Evolutionary conservation across 2,888 invertebrate species (phyloP), one percentile per base, ranked within the genome.

Genomic region (Gortyna flavago): DNA sequence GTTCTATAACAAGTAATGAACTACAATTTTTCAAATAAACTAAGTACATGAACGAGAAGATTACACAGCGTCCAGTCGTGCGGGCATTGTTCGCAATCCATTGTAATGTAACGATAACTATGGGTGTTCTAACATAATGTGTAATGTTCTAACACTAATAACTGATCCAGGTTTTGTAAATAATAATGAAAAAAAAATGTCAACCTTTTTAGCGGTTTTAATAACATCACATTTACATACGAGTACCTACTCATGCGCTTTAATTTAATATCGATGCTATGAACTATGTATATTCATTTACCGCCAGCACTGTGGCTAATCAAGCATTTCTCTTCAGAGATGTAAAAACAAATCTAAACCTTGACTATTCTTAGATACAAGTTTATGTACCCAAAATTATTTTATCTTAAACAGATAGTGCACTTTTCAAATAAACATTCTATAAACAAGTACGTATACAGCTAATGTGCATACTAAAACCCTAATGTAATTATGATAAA

Each of bases 51-150:
- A 67, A 71, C 72, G 44, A 77, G 81, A 76, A 78, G 81, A 87
- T 89, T 83, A 83, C 51, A 81, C 70, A 73, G 74, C 73, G 66
- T 74, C 75, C 69, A 83, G 62, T 73, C n/a, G 75, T n/a, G 71
- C 73, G 65, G n/a, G 75, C 79, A 89, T 89, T 89, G 89, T 89
- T 87, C 83, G 66, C 51, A 21, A 29, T 41, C 87, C 72, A 89
- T 89, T 89, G 90, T 88, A 80, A 83, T 70, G 88, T 83, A 86
- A 87, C 77, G 21, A 77, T 80, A 86, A 81, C 75, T 69, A 84
- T 70, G 73, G 75, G 62, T 72, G 66, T 48, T 72, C 51, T 75
- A 61, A 66, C 84, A 74, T 72, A 66, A 35, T 35, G 51, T 41
- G 64, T 86, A 75, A 83, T 71, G 71, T 75, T 73, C 79, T 59